Percentiles rank a stretch among this genome's conserved stretches.
Conservation (phyloP, 2,888 invertebrate genomes). For the Diloba caeruleocephala region DNA sequence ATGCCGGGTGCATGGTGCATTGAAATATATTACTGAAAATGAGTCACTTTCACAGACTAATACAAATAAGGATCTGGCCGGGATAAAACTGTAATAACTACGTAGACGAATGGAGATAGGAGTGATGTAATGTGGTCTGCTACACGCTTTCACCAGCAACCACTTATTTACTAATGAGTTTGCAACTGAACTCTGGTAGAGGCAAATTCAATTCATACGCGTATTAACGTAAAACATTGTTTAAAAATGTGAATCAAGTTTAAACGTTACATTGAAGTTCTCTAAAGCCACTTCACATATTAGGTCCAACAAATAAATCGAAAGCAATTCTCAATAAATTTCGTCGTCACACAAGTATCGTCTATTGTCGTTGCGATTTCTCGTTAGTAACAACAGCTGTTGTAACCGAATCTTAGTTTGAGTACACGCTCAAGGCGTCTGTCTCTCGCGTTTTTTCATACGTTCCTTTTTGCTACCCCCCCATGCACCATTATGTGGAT, state of each 20-base stretch:
- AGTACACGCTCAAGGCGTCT: conserved; percentile 71
- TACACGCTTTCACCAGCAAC: too few relatives aligned
- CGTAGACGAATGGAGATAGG: too few relatives aligned
- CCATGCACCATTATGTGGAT: conserved; percentile 86
- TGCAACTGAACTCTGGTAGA: too few relatives aligned
- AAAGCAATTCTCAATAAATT: conserved; percentile 46
- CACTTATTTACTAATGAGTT: too few relatives aligned
- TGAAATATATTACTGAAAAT: too few relatives aligned
- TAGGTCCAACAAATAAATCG: conserved; percentile 32
- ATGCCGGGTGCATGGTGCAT: too few relatives aligned
- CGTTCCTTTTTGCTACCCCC: conserved; percentile 79
- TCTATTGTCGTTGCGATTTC: conserved; percentile 64
- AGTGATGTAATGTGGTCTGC: too few relatives aligned
- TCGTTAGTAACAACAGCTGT: conserved; percentile 73
- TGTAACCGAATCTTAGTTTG: conserved; percentile 82
- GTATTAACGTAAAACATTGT: too few relatives aligned
- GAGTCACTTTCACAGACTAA: too few relatives aligned
- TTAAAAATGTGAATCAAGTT: not conserved
- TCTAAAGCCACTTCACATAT: conserved; percentile 22
- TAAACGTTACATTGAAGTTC: not conserved
- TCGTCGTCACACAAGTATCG: conserved; percentile 18
- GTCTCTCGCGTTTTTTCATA: conserved; percentile 78
- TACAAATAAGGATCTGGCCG: too few relatives aligned
- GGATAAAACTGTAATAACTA: too few relatives aligned
- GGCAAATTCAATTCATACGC: too few relatives aligned